Percentiles rank a stretch among this genome's conserved stretches.
These are phyloP conservation scores for Cryptocephalus moraei DNA, from an alignment of 2,888 invertebrate species.

Conservation along the genomic window DNA sequence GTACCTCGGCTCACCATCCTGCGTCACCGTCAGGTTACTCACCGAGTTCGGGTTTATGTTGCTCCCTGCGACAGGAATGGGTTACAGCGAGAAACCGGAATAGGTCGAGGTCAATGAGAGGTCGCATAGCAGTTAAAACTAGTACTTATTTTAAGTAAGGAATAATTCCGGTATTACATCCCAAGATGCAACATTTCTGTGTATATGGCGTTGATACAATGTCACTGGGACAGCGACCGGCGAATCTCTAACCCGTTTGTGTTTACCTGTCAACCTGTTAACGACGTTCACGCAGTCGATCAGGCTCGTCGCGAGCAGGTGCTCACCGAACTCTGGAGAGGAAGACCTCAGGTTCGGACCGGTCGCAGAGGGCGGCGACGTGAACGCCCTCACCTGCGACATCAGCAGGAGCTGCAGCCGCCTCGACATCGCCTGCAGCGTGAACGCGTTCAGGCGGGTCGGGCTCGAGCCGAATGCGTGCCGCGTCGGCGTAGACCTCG, in stretches of 20 bases:
- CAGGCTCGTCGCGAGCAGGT: slow-evolving; percentile 26
- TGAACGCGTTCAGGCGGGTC: slow-evolving; percentile 17
- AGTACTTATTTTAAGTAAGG: too few species aligned
- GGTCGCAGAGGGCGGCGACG: slow-evolving; percentile 11
- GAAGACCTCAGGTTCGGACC: slow-evolving; percentile 9
- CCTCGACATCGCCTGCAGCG: slow-evolving; percentile 20
- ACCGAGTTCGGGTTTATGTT: too few species aligned
- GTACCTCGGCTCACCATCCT: slow-evolving; percentile 30
- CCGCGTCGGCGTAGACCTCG: slow-evolving; percentile 1
- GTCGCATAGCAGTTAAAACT: too few species aligned
- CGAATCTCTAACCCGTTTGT: too few species aligned
- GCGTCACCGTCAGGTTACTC: slow-evolving; percentile 20
- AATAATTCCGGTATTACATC: too few species aligned
- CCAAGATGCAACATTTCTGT: too few species aligned
- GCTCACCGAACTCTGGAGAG: slow-evolving; percentile 25
- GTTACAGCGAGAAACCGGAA: too few species aligned
- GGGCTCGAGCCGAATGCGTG: slow-evolving; percentile 14
- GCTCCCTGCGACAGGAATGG: too few species aligned
- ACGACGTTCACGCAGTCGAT: slow-evolving; percentile 29
- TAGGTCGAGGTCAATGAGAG: too few species aligned
- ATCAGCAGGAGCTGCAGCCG: slow-evolving; percentile 22
- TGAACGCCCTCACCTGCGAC: slow-evolving; percentile 22
- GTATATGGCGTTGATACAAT: too few species aligned
- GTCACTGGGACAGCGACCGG: too few species aligned
- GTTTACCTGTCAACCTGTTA: slow-evolving; percentile 25